These are phyloP conservation scores for Erythrocercus mccallii DNA, from an alignment of 2,113 vertebrate species.

Conservation along the genomic window DNA sequence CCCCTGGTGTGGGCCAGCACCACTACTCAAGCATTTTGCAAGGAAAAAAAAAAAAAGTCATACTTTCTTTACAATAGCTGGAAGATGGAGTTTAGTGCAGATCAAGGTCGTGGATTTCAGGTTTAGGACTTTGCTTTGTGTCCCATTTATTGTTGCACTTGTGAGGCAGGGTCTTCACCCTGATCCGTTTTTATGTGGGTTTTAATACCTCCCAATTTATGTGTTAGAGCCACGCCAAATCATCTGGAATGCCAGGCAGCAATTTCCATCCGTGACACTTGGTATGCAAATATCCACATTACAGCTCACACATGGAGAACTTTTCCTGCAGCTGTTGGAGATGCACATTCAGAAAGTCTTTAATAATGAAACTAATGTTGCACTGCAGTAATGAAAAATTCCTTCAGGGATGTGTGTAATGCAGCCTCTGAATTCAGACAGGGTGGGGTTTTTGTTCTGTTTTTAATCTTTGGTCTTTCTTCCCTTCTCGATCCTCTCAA, in stretches of 20 bases:
- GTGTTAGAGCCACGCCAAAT: background rate
- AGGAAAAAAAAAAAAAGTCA: accelerated
- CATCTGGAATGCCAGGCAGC: background rate
- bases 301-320: constrained; percentile 36
- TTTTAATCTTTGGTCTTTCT: constrained; percentile 12
- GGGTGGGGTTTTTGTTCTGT: background rate
- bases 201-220: background rate
- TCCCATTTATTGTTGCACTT: background rate
- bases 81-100: background rate
- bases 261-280: background rate
- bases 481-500: background rate
- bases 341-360: constrained; percentile 7
- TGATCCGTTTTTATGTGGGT: background rate
- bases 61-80: background rate
- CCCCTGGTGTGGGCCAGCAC: background rate
- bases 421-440: background rate
- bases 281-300: background rate
- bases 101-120: background rate
- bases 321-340: constrained; percentile 36
- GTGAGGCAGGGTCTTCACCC: background rate
- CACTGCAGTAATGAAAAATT: constrained; percentile 29
- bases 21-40: background rate
- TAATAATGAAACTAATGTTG: constrained; percentile 12
- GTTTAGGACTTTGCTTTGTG: background rate
- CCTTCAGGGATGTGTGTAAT: background rate